Conservation (phyloP, 1,140 invertebrate species). For the Palaemon carinicauda region DNA sequence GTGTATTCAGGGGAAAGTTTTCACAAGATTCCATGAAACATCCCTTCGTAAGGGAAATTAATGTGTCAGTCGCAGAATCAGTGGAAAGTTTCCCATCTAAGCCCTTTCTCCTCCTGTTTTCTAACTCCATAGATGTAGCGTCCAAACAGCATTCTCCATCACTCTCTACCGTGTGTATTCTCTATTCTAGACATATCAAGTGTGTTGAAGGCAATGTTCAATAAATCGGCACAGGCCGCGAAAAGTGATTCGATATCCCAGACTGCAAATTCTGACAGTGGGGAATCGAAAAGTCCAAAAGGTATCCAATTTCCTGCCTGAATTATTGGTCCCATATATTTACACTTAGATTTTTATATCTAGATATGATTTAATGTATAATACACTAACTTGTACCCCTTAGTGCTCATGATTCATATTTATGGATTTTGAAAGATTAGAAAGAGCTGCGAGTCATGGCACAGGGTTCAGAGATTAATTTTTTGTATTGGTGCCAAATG, state of each 20-base stretch:
- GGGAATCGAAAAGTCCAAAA: constrained; percentile 57
- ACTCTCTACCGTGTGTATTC: constrained; percentile 48
- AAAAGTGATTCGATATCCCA: constrained; percentile 58
- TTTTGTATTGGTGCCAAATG: not conserved
- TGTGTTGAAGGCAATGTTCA: constrained; percentile 58
- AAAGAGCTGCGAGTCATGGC: constrained; percentile 39
- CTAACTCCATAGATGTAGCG: constrained; percentile 23
- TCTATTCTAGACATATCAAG: constrained; percentile 59
- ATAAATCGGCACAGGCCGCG: constrained; percentile 57
- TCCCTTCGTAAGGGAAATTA: not conserved
- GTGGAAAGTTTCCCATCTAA: constrained; percentile 20
- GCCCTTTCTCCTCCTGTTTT: constrained; percentile 26
- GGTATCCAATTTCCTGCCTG: constrained; percentile 53
- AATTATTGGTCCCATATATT: constrained; percentile 44
- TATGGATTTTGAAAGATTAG: constrained; percentile 31
- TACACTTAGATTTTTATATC: constrained; percentile 31
- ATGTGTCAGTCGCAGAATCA: not conserved
- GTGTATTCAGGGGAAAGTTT: constrained; percentile 27
- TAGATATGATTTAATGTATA: constrained; percentile 53
- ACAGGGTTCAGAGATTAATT: not conserved
- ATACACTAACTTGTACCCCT: constrained; percentile 43
- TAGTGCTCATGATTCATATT: constrained; percentile 54
- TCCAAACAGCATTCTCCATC: constrained; percentile 21
- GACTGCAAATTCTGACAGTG: constrained; percentile 57
- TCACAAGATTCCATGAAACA: constrained; percentile 4